These are phyloP conservation scores for Paradisaea rubra DNA, from an alignment of 2,113 vertebrate species.

Conservation along the genomic window DNA sequence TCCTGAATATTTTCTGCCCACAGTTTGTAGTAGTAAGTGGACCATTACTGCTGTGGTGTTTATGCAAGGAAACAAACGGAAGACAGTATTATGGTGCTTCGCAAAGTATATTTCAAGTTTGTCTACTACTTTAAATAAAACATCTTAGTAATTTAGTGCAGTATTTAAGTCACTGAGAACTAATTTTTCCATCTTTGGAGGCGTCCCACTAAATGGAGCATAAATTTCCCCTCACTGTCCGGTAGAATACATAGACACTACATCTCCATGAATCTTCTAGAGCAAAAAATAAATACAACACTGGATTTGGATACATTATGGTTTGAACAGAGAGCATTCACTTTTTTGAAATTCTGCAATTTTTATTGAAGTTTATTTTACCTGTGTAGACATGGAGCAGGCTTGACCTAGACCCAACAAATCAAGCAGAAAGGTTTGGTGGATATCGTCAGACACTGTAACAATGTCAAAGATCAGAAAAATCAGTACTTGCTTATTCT, in stretches of 20 bases:
- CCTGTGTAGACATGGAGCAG: neutral
- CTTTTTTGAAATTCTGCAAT: neutral
- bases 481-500: neutral
- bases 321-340: neutral
- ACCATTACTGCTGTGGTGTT: neutral
- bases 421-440: neutral
- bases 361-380: neutral
- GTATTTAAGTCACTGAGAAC: neutral
- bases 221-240: neutral
- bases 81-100: neutral
- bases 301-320: neutral
- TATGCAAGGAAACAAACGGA: neutral
- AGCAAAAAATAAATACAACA: neutral
- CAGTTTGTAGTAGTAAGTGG: neutral
- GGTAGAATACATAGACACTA: neutral
- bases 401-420: neutral
- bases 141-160: neutral
- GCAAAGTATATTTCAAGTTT: neutral
- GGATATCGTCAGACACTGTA: too few species aligned
- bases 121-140: neutral
- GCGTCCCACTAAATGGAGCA: neutral
- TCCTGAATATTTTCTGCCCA: neutral
- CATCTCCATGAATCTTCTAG: neutral
- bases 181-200: neutral
- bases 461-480: neutral